Evolutionary conservation across 2,113 vertebrate genomes (phyloP).

Genomic region (Amblyopsis rosae): DNA sequence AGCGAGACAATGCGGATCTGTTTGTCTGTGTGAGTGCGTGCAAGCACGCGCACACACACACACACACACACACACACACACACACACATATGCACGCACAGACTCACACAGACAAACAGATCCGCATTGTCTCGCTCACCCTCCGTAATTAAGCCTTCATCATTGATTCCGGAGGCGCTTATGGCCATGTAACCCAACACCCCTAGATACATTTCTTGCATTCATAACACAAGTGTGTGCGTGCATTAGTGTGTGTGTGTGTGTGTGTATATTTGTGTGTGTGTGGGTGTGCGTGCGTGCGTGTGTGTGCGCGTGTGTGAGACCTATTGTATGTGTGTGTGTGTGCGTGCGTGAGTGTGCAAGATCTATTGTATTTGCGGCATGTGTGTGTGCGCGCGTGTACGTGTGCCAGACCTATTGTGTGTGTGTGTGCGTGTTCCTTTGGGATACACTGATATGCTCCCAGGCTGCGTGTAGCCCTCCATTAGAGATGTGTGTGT

Average conservation of each 20-base stretch:
- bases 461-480: constrained; percentile 67
- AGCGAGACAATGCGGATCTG: constrained; percentile 41
- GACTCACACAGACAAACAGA: constrained; percentile 6
- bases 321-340: constrained; percentile 30
- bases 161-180: constrained; percentile 70
- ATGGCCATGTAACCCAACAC: constrained; percentile 64
- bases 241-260: constrained; percentile 24
- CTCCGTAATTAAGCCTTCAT: constrained; percentile 72
- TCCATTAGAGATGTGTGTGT: constrained; percentile 72
- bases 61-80: too few species aligned
- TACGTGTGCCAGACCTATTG: constrained; percentile 1
- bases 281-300: constrained; percentile 13
- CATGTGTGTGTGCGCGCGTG: constrained; percentile 29
- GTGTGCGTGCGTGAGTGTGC: constrained; percentile 12
- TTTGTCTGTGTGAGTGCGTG: constrained; percentile 9
- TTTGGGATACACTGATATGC: constrained; percentile 60
- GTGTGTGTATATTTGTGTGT: constrained; percentile 31
- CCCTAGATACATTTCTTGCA: constrained; percentile 59
- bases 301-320: constrained; percentile 51
- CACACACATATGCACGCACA: constrained; percentile 4
- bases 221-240: constrained; percentile 57
- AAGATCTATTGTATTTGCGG: constrained; percentile 21
- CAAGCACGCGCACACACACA: too few species aligned
- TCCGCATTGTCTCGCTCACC: constrained; percentile 50
- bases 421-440: constrained; percentile 53